Evolutionary conservation across 1,140 invertebrate species (phyloP).

Genomic region (Drosophila tropicalis): DNA sequence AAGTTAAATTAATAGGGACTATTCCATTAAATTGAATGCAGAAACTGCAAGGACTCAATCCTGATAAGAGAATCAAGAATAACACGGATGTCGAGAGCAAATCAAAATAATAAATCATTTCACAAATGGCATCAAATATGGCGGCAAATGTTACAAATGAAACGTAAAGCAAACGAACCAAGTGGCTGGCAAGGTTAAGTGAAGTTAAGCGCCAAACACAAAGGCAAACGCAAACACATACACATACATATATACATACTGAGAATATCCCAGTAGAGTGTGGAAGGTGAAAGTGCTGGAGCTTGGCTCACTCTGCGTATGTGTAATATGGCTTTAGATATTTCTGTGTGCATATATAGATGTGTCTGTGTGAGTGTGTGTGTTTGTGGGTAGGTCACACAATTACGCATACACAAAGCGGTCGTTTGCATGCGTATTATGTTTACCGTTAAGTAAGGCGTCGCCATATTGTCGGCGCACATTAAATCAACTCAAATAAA

Average conservation of each 20-base stretch:
- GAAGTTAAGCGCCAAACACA: conserved; percentile 71
- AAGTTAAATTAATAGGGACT: not conserved
- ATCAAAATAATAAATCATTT: conserved; percentile 82
- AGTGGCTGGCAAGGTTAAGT: conserved; percentile 76
- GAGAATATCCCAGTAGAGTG: conserved; percentile 26
- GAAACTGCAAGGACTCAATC: not conserved
- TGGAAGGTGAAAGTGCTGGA: conserved; percentile 70
- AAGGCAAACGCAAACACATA: conserved; percentile 35
- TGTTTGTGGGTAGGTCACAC: conserved; percentile 40
- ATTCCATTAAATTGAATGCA: not conserved
- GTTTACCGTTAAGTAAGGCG: conserved; percentile 82
- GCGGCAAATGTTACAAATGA: conserved; percentile 83
- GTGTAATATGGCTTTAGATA: conserved; percentile 46
- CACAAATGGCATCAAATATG: conserved; percentile 82
- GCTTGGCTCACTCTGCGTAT: conserved; percentile 58
- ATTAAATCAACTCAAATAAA: conserved; percentile 80
- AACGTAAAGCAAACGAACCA: conserved; percentile 77
- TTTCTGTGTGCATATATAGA: not conserved
- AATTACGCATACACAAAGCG: conserved; percentile 76
- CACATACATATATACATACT: conserved; percentile 19
- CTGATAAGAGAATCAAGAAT: conserved; percentile 30
- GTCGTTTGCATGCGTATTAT: conserved; percentile 81
- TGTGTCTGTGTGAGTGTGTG: conserved; percentile 17
- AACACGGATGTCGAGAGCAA: conserved; percentile 74
- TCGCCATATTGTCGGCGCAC: conserved; percentile 80